Base-by-base conservation (phyloP, 2,888 invertebrate genomes). In the Tenthredo mesomela region DNA sequence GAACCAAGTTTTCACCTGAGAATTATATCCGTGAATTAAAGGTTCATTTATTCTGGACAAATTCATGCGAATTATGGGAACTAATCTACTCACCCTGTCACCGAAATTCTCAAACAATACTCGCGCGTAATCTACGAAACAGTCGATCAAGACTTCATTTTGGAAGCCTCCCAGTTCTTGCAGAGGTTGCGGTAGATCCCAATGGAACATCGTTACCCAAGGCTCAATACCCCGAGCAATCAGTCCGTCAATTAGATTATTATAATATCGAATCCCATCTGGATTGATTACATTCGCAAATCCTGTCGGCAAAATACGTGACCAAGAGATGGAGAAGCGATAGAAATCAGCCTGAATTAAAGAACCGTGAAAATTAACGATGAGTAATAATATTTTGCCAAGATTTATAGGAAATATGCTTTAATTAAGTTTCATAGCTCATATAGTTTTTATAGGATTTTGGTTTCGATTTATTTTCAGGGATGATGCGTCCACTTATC, bases 241-340 rank as follows among this genome's bases (percentile, higher is more conserved):
- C n/a, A 94, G 89, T 71, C 90, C 92, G 85, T 93, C 87, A 29
- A 94, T 92, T 10, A 94, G 87, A 54, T 91, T 89, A 84, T 93
- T 93, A 89, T 94, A 94, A 89, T 94, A 94, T 7, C 91, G 88
- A 33, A 94, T 88, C 9, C 94, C 94, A 82, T 90, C 88, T 37
- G 50, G 71, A 65, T 84, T 84, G 33, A 84, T 71, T 54, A 43
- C 29, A 10, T 43, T 37, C 37, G n/a, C 18, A 85, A 95, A 94
- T 15, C 97, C 97, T 15, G 94, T 95, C 0, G 97, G 97, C 87
- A 97, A 93, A 75, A 98, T 94, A 80, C 97, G 94, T 0, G 96
- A 93, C 97, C 97, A 98, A 0, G 97, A 95, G 88, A 97, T 94
- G 0, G 96, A 96, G 92, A 97, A 97, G 61, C 96, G 94, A 92